Evolutionary conservation across 92 coral and sea anemone species (phyloP), one percentile per base, ranked within the genome.

Genomic region (Palythoa grandis): DNA sequence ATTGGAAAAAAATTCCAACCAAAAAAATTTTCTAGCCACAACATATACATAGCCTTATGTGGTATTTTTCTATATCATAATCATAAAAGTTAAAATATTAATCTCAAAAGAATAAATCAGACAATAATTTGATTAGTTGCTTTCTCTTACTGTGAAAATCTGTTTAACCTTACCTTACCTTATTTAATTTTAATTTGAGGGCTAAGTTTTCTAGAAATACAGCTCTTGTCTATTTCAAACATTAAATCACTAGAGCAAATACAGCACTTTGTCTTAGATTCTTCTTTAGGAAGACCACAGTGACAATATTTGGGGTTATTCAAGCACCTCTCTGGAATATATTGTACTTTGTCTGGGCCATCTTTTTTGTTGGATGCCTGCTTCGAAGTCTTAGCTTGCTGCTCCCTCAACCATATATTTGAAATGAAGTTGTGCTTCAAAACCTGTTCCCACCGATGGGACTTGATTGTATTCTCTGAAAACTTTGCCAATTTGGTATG

Each of bases 401-500:
- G 88, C 57, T 86, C 83, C 70, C 88, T 74, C 88, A 86, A 58
- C 88, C 88, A 85, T 61, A 75, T 76, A 53, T 74, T 85, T 3
- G 88, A 52, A 29, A 85, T 57, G 69, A 85, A 85, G 83, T 85
- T 83, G 74, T 85, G 88, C 83, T 85, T 74, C 88, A 85, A 75
- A 14, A 85, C 88, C 56, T 85, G 88, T 53, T 74, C 82, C 88
- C 83, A 85, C 63, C 88, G 58, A n/a, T 74, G 61, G 22, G 88
- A 61, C 82, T 85, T 85, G 52, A 85, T 74, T 57, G 73, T 74
- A 52, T 85, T 85, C 63, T 85, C 88, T 50, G 88, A 83, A 85
- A 85, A 85, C 54, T 85, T 85, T 35, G 88, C 69, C 29, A 63
- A 63, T 63, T 77, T 78, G 8, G 84, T 87, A 63, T 87, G 89